These are phyloP conservation scores for Champsocephalus gunnari DNA, from an alignment of 2,797 vertebrate genomes.

Conservation along the genomic window DNA sequence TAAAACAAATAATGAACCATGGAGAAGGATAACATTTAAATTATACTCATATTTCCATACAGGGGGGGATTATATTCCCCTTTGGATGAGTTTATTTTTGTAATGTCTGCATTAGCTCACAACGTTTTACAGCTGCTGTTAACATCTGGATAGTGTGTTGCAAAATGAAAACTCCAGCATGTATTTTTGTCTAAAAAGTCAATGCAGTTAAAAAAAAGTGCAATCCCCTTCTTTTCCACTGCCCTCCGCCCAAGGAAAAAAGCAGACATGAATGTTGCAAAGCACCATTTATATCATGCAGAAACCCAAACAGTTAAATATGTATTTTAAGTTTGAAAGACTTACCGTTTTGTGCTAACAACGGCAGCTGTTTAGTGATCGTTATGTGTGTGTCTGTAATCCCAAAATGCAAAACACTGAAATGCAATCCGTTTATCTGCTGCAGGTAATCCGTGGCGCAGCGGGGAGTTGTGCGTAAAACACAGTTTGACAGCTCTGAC, in stretches of 20 bases:
- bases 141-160: neutral
- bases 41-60: too few relatives aligned
- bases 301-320: neutral
- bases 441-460: slow-evolving; percentile 11
- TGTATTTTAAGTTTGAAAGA: neutral
- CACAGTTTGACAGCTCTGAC: neutral
- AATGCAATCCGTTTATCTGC: neutral
- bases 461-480: neutral
- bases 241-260: neutral
- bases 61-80: too few relatives aligned
- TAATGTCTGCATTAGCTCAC: neutral
- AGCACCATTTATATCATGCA: too few relatives aligned
- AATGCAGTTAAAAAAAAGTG: neutral
- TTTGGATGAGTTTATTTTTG: too few relatives aligned
- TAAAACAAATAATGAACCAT: neutral
- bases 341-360: slow-evolving; percentile 67
- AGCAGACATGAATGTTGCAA: neutral
- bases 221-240: neutral
- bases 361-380: slow-evolving; percentile 23
- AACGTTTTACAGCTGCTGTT: neutral
- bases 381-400: slow-evolving; percentile 3
- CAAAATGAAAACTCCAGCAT: neutral
- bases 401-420: slow-evolving; percentile 1
- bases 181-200: neutral
- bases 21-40: neutral